Evolutionary conservation across 92 coral and sea anemone species (phyloP), one percentile per base, ranked within the genome.

Genomic region (Zoanthus solanderi): DNA sequence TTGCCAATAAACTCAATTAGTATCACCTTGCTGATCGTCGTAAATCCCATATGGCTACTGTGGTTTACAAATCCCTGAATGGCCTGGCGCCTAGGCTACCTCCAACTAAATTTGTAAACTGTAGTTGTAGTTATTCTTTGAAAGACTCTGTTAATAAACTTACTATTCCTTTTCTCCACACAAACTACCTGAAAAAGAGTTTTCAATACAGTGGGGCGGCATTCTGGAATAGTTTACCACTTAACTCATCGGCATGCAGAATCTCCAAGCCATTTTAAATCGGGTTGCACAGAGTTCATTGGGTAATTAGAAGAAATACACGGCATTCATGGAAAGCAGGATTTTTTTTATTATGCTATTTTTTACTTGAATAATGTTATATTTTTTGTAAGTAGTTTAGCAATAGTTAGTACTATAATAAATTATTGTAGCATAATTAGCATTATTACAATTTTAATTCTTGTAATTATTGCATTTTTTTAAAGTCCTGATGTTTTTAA

Each of bases 171-270:
- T 60, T 60, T 17, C 67, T 17, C 67, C 67, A 37, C 76, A 29
- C 76, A 71, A 71, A 71, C 44, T 71, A 71, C 47, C 11, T 71
- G 46, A 71, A 71, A 37, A 71, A 71, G 1, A 71, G 76, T 37
- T 71, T 71, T 47, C 8, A 47, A 0, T 47, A 47, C 52, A 47
- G 52, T 6, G 67, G 67, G 67, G 67, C 67, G 0, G 67, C 13
- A 4, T 8, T 60, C n/a, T 60, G 67, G 67, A 60, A 60, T n/a
- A 60, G 76, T 42, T 71, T 71, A 37, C 76, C 76, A 71, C 0
- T 18, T 37, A 18, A 42, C 16, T 9, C 76, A 2, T 60, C 67
- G 67, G 23, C 67, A 60, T 8, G 67, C 67, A 60, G 15, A 60
- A 60, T 60, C 67, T 37, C 16, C 2, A 30, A 71, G 47, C 76